A percentile compares a stretch with the other conserved stretches of the same genome.
These are phyloP conservation scores for Cremastobaeus sp. DNA, from an alignment of 2,888 invertebrate species.

Conservation along the genomic window DNA sequence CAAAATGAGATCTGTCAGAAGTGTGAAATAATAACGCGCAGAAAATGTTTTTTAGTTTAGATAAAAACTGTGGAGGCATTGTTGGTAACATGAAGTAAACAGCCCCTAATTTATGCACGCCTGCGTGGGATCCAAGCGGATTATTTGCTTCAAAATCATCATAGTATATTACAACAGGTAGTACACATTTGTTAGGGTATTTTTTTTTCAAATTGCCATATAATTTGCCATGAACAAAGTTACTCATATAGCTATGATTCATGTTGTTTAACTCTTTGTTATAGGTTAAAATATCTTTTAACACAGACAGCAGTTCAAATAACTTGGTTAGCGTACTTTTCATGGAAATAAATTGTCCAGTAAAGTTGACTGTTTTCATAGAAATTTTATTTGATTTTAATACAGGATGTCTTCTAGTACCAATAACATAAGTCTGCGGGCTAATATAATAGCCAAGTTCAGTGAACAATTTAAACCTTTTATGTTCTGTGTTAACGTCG, in stretches of 20 bases:
- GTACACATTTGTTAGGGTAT: constrained; percentile 23
- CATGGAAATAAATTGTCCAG: constrained; percentile 19
- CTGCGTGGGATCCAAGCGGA: constrained; percentile 50
- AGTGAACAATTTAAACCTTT: constrained; percentile 4
- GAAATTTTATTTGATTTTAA: background rate
- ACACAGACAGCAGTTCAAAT: constrained; percentile 16
- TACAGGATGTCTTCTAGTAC: background rate
- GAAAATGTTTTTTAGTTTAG: constrained; percentile 30
- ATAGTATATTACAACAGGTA: constrained; percentile 31
- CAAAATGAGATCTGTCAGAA: constrained; percentile 21
- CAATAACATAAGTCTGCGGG: constrained; percentile 16
- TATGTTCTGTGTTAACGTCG: constrained; percentile 18
- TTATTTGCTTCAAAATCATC: constrained; percentile 47
- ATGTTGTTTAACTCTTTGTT: constrained; percentile 11
- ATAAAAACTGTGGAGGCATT: constrained; percentile 36
- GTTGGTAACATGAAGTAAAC: constrained; percentile 43
- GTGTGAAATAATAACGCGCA: constrained; percentile 16
- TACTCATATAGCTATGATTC: no score
- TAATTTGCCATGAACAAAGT: constrained; percentile 39
- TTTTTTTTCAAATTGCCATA: constrained; percentile 18
- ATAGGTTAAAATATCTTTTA: constrained; percentile 20
- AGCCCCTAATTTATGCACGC: constrained; percentile 55
- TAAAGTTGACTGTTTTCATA: constrained; percentile 8
- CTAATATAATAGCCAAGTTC: constrained; percentile 10
- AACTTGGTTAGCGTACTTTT: constrained; percentile 9